Base-by-base conservation (phyloP, 37 sponge, comb jelly and placozoan genomes). In the Agelas oroides region DNA sequence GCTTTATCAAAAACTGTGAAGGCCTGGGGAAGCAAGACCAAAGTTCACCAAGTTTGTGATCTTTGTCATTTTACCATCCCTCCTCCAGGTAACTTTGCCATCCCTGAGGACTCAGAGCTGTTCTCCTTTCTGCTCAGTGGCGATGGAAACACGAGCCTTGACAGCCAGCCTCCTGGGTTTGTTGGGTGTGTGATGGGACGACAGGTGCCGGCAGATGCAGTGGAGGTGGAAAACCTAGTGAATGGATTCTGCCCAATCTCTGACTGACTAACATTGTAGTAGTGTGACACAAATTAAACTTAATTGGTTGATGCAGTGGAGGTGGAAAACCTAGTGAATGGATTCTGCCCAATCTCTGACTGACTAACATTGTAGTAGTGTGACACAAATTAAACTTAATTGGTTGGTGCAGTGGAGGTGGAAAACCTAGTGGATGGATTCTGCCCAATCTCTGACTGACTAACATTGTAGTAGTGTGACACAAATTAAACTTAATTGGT, bases 121-220 rank as follows among this genome's bases (percentile, higher is more conserved):
- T 78, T 78, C 61, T 27, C n/a, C n/a, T 80, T 80, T 37, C 70
- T 80, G 36, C 58, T 80, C 35, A 80, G 81, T 68, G 57, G 41
- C 20, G 70, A 53, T 0, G 53, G 15, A 20, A 8, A 46, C 46
- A 14, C 53, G 13, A n/a, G n/a, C n/a, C n/a, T 1, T 5, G 56
- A 46, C n/a, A 32, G 81, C 13, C 8, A 56, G 17, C 70, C 70
- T 56, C 81, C 81, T 33, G 81, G 81, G 17, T 31, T 80, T 0
- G 36, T 56, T 40, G 81, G 81, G 17, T 80, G 81, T 68, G 57
- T 80, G 36, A 5, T 5, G 56, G 68, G n/a, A n/a, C n/a, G n/a
- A n/a, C n/a, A n/a, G n/a, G n/a, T n/a, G n/a, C 37, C 68, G 11
- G 53, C 40, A 24, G 79, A 66, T 40, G 66, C 21, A 39, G 79